Conservation (phyloP, 2,888 invertebrate species). For the Euplexia lucipara region DNA sequence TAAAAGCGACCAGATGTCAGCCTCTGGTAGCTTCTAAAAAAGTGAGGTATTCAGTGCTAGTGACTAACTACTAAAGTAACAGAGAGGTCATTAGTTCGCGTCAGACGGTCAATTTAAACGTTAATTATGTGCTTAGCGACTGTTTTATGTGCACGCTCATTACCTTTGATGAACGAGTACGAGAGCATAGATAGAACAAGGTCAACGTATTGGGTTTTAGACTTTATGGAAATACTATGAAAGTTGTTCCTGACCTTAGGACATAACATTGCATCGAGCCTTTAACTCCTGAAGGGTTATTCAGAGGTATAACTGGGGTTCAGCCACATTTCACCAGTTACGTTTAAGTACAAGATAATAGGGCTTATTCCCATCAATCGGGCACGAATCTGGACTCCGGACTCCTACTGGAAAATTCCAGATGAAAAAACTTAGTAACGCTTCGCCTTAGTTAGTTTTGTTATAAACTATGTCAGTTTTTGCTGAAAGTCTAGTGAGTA, state of each 20-base stretch:
- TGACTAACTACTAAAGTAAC: slow-evolving; percentile 33
- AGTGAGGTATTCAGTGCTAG: slow-evolving; percentile 23
- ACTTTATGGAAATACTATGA: not conserved
- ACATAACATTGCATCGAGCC: no score
- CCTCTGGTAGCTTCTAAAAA: slow-evolving; percentile 7
- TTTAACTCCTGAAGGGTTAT: no score
- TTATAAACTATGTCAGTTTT: no score
- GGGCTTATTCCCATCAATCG: no score
- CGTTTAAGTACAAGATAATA: no score
- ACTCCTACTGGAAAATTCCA: no score
- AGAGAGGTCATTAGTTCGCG: slow-evolving; percentile 42
- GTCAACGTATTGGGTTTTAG: not conserved
- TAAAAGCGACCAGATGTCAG: slow-evolving; percentile 20
- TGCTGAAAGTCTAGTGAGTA: slow-evolving; percentile 1
- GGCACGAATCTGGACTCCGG: no score
- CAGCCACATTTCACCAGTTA: no score
- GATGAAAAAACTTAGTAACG: no score
- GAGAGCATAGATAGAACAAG: slow-evolving; percentile 21
- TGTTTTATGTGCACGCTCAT: slow-evolving; percentile 22
- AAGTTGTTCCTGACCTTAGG: not conserved
- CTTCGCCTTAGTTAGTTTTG: no score
- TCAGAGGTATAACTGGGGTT: no score
- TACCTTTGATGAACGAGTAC: slow-evolving; percentile 12
- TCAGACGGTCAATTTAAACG: slow-evolving; percentile 42
- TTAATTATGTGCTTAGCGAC: slow-evolving; percentile 48